phyloP scores from a whole-genome alignment of 2,113 vertebrate species.

The Alosa alosa region DNA sequence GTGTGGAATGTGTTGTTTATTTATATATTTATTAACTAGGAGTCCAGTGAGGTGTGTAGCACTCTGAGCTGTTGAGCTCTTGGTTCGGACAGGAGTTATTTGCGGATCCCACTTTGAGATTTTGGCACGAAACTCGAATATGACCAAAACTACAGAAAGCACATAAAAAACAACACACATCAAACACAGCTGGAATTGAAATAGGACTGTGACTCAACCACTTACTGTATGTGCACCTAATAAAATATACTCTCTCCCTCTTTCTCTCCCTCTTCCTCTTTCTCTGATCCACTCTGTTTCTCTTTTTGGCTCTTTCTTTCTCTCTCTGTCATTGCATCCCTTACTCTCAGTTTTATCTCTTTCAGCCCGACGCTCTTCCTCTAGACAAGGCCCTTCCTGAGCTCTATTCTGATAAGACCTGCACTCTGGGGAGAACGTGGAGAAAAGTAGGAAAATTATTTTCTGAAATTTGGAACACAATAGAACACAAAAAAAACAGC shows the following conservation, averaged over 20 bases:
- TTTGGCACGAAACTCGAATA: background rate
- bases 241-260: background rate
- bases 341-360: background rate
- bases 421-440: background rate
- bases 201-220: conserved; percentile 1
- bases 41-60: conserved; percentile 19
- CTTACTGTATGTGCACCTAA: background rate
- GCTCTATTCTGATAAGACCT: background rate
- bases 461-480: background rate
- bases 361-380: background rate
- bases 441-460: background rate
- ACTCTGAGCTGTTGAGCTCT: conserved; percentile 15
- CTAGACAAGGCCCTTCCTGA: background rate
- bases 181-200: background rate
- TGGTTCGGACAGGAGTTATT: conserved; percentile 33
- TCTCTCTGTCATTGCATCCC: background rate
- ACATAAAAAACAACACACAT: background rate
- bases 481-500: background rate
- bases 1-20: conserved; percentile 24
- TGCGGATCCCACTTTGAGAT: conserved; percentile 33
- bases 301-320: background rate
- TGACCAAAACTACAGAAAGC: background rate
- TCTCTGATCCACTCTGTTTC: background rate
- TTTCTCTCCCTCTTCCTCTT: background rate
- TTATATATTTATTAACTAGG: conserved; percentile 33